These are phyloP conservation scores for Zygothrica quintamaculata DNA, from an alignment of 2,888 invertebrate genomes.

Conservation along the genomic window DNA sequence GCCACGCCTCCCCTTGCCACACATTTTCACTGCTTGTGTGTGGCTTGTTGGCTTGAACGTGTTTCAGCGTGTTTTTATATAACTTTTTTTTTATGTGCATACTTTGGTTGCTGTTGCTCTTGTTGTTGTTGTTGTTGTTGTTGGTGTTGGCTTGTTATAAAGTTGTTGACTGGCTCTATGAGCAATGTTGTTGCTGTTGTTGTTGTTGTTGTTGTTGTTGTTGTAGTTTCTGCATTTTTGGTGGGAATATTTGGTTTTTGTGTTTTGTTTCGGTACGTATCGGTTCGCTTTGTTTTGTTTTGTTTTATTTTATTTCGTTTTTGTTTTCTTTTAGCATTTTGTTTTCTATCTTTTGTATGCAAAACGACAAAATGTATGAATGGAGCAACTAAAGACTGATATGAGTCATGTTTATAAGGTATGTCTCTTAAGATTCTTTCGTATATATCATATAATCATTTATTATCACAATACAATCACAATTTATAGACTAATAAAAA, in stretches of 20 bases:
- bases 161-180: conserved; percentile 46
- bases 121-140: conserved; percentile 32
- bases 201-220: conserved; percentile 26
- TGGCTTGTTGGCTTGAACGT: conserved; percentile 35
- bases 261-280: conserved; percentile 25
- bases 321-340: conserved; percentile 31
- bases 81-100: conserved; percentile 64
- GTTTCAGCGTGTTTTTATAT: conserved; percentile 73
- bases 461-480: too few species aligned
- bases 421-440: neutral
- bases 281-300: conserved; percentile 22
- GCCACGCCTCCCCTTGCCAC: conserved; percentile 5
- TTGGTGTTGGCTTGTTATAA: conserved; percentile 47
- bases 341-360: conserved; percentile 15
- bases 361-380: conserved; percentile 47
- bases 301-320: conserved; percentile 48
- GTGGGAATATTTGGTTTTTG: conserved; percentile 63
- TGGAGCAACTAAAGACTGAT: conserved; percentile 11
- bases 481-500: too few species aligned
- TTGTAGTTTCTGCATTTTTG: conserved; percentile 64
- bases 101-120: conserved; percentile 42
- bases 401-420: conserved; percentile 51
- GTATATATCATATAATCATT: too few species aligned
- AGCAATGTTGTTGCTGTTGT: too few species aligned
- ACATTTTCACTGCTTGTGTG: conserved; percentile 17